Base-by-base conservation (phyloP, 37 sponge, comb jelly and placozoan genomes). In the Aplysina aerophoba region DNA sequence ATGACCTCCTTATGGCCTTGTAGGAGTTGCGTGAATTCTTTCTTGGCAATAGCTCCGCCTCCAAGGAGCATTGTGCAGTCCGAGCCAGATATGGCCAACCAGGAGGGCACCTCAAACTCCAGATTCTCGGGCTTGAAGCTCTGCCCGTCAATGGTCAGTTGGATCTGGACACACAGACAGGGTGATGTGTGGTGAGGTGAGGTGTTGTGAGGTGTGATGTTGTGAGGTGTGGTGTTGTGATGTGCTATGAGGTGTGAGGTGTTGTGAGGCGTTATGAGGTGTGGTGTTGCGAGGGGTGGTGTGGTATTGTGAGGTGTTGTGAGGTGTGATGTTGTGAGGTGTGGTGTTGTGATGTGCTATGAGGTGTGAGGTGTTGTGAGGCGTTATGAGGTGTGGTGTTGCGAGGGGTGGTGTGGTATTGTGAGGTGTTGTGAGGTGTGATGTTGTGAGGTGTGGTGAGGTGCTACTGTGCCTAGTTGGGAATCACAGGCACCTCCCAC, bases 81-180 rank as follows among this genome's bases (percentile, higher is more conserved):
- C 15, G 37, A 36, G 21, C 39, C 78, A 2, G 78, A 75, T 44
- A 75, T 24, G 33, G 44, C 25, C 54, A 75, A 3, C 78, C 78
- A 75, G 1, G 54, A 40, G 3, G 78, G 78, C 0, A 75, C 54
- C 20, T 31, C 25, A 44, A 75, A 75, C 13, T 75, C 53, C 41
- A 75, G 54, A 3, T 4, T 40, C 2, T 16, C 24, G 25, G 78
- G 38, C 13, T 75, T 54, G 41, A 75, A 75, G 50, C 3, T 53
- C 53, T 75, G 78, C 6, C 78, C 78, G 41, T 75, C 78, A 75
- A 75, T 75, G 53, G 78, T 53, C 44, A 75, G 78, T 22, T 19
- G 20, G 1, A 75, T 44, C 78, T 75, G 54, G 0, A 3, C 31
- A 37, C 41, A 67, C 28, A 14, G 27, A n/a, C n/a, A n/a, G n/a